Conservation (phyloP, 2,113 vertebrate genomes). For the Delphinapterus leucas region DNA sequence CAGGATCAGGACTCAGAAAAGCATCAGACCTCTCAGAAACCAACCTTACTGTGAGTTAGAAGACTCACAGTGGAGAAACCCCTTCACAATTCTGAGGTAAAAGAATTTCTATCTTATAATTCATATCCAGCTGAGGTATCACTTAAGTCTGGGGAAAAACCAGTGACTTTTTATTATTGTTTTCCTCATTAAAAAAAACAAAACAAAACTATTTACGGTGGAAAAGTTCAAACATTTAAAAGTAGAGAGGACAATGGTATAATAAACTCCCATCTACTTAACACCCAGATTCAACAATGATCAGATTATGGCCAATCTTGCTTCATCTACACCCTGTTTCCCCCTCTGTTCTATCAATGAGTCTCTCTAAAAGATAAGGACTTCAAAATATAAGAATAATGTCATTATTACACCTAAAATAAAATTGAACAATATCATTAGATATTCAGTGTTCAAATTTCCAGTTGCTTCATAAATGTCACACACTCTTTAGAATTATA, state of each 20-base stretch:
- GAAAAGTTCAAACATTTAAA: neutral
- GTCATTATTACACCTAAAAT: neutral
- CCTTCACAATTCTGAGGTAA: neutral
- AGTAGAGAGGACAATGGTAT: neutral
- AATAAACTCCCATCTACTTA: neutral
- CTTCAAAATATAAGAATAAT: neutral
- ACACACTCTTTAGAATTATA: neutral
- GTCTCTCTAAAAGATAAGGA: neutral
- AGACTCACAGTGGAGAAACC: neutral
- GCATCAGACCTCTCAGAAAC: neutral
- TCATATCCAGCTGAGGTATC: neutral
- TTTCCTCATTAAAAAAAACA: neutral
- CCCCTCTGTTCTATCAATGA: neutral
- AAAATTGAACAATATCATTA: neutral
- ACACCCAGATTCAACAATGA: neutral
- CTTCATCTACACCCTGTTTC: neutral
- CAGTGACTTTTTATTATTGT: neutral
- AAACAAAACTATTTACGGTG: neutral
- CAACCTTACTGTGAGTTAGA: neutral
- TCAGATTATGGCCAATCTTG: neutral
- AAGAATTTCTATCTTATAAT: neutral
- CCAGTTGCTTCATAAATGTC: neutral
- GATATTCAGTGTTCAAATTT: neutral
- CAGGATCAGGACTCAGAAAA: neutral
- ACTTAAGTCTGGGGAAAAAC: neutral